phyloP scores from a whole-genome alignment of 2,888 invertebrate species.

The Morinoia aosen region DNA sequence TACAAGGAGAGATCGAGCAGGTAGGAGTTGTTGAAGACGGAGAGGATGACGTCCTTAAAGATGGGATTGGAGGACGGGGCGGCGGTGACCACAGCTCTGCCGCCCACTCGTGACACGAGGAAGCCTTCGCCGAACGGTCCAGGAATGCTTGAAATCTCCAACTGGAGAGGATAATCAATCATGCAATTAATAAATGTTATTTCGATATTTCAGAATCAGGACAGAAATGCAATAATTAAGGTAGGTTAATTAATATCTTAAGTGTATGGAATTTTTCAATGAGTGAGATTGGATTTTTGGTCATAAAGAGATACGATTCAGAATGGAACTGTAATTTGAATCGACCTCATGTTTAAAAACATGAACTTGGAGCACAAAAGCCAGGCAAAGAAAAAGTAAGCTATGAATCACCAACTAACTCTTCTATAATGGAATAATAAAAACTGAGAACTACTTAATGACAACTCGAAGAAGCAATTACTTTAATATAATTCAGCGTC shows the following conservation, averaged over 20 bases:
- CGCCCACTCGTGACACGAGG: slow-evolving; percentile 83
- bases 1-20: slow-evolving; percentile 83
- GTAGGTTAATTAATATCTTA: neutral
- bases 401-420: too few relatives aligned
- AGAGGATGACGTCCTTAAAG: slow-evolving; percentile 91
- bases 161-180: slow-evolving; percentile 38
- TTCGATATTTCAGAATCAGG: neutral
- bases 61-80: slow-evolving; percentile 92
- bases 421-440: too few relatives aligned
- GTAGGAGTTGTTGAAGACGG: slow-evolving; percentile 90
- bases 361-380: too few relatives aligned
- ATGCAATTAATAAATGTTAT: neutral
- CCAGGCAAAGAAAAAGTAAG: too few relatives aligned
- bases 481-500: too few relatives aligned
- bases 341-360: too few relatives aligned
- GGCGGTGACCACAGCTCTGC: slow-evolving; percentile 84
- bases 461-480: too few relatives aligned
- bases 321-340: too few relatives aligned
- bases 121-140: slow-evolving; percentile 80
- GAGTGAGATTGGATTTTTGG: neutral
- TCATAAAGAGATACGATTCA: too few relatives aligned
- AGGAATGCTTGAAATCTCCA: slow-evolving; percentile 63
- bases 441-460: too few relatives aligned
- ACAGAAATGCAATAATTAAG: neutral
- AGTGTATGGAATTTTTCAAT: neutral